Conservation (phyloP, 2,113 vertebrate genomes). For the Podocnemis expansa region DNA sequence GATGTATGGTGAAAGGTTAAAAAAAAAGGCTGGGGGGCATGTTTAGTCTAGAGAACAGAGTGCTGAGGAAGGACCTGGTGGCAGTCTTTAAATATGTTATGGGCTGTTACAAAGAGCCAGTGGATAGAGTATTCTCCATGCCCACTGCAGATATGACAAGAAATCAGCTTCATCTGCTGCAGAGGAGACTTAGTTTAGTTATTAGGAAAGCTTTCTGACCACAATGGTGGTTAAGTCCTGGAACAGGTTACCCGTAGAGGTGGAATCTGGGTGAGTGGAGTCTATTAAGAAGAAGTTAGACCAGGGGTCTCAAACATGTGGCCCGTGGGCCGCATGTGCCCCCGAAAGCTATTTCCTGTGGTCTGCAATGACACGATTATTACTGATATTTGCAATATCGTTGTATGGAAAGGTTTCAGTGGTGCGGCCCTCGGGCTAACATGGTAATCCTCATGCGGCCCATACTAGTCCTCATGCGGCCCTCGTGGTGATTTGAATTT, state of each 20-base stretch:
- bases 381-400: too few species aligned
- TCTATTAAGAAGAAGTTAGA: too few species aligned
- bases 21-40: neutral
- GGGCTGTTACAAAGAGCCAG: neutral
- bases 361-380: too few species aligned
- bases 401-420: too few species aligned
- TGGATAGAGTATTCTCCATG: neutral
- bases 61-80: too few species aligned
- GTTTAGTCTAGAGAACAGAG: neutral
- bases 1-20: neutral
- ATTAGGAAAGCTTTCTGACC: neutral
- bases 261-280: neutral
- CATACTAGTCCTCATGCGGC: too few species aligned
- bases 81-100: neutral
- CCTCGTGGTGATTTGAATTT: too few species aligned
- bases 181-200: neutral
- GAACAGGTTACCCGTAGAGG: neutral
- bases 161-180: neutral
- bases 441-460: too few species aligned
- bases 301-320: too few species aligned
- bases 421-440: too few species aligned
- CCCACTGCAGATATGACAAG: neutral
- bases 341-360: too few species aligned
- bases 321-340: too few species aligned
- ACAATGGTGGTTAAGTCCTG: neutral